Conservation (phyloP, 2,888 invertebrate genomes). For the Eupithecia inturbata region DNA sequence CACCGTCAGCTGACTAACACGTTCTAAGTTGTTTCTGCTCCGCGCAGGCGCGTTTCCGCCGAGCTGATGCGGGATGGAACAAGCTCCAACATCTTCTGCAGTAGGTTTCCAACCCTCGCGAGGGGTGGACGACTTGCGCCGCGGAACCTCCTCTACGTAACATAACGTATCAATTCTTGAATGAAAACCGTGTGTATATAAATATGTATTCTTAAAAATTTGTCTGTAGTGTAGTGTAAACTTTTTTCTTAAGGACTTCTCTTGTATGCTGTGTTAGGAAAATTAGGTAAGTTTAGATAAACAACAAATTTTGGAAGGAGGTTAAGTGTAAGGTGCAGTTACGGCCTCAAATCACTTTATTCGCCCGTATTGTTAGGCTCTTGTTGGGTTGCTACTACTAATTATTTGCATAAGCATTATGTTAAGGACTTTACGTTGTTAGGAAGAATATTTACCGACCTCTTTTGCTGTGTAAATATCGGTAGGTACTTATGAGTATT, state of each 20-base stretch:
- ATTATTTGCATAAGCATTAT: slow-evolving; percentile 14
- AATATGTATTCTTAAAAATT: slow-evolving; percentile 17
- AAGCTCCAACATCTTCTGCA: slow-evolving; percentile 65
- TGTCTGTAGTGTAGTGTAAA: slow-evolving; percentile 30
- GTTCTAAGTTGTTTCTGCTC: slow-evolving; percentile 47
- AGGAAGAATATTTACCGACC: background rate
- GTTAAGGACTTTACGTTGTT: slow-evolving; percentile 1
- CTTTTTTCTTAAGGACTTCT: slow-evolving; percentile 29
- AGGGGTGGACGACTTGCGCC: slow-evolving; percentile 50
- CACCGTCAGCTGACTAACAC: slow-evolving; percentile 70
- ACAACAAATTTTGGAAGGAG: slow-evolving; percentile 13
- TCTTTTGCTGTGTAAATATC: background rate
- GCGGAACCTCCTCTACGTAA: slow-evolving; percentile 35
- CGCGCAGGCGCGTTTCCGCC: slow-evolving; percentile 65
- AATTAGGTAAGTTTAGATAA: slow-evolving; percentile 33
- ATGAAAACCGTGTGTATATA: slow-evolving; percentile 36
- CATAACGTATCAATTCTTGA: slow-evolving; percentile 27
- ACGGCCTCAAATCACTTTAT: slow-evolving; percentile 11
- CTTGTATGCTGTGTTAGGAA: slow-evolving; percentile 3
- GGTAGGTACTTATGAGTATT: background rate
- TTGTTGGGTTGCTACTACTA: slow-evolving; percentile 11
- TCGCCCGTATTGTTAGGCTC: slow-evolving; percentile 11
- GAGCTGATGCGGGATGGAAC: slow-evolving; percentile 67
- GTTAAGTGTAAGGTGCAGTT: slow-evolving; percentile 21
- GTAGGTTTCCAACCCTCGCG: slow-evolving; percentile 57